Conservation (phyloP, 2,797 vertebrate genomes). For the Gambelia wislizenii region DNA sequence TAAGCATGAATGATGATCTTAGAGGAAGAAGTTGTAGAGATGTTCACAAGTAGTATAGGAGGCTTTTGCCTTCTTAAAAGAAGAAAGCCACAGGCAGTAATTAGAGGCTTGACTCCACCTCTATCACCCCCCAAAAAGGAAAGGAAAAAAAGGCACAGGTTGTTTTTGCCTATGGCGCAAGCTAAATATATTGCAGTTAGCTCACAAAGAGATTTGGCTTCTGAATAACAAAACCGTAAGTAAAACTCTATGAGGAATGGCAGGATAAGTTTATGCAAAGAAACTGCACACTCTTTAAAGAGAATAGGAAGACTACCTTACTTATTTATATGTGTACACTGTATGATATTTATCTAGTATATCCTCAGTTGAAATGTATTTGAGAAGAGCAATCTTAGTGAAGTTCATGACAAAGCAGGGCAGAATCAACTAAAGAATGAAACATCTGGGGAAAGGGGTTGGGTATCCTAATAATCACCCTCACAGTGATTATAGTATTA, state of each 20-base stretch:
- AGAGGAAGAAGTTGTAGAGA: slow-evolving; percentile 51
- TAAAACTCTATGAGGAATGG: not conserved
- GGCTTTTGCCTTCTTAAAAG: slow-evolving; percentile 22
- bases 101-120: not conserved
- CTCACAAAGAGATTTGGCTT: slow-evolving; percentile 32
- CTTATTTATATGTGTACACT: slow-evolving; percentile 9
- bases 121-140: not conserved
- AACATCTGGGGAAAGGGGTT: slow-evolving; percentile 1
- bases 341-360: accelerated
- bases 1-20: slow-evolving; percentile 72
- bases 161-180: slow-evolving; percentile 21
- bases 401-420: not conserved
- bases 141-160: slow-evolving; percentile 6
- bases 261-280: not conserved
- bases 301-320: accelerated
- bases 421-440: slow-evolving; percentile 36
- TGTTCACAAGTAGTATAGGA: slow-evolving; percentile 36
- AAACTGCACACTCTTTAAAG: slow-evolving; percentile 9
- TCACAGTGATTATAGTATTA: not conserved
- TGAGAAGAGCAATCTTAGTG: not conserved
- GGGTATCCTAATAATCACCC: not conserved
- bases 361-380: not conserved
- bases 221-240: slow-evolving; percentile 12
- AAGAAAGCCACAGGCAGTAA: slow-evolving; percentile 31
- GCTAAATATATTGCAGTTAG: slow-evolving; percentile 13